Percentiles rank a stretch among this genome's conserved stretches.
These are phyloP conservation scores for Drosophila ercepeae DNA, from an alignment of 1,140 invertebrate genomes.

Conservation along the genomic window DNA sequence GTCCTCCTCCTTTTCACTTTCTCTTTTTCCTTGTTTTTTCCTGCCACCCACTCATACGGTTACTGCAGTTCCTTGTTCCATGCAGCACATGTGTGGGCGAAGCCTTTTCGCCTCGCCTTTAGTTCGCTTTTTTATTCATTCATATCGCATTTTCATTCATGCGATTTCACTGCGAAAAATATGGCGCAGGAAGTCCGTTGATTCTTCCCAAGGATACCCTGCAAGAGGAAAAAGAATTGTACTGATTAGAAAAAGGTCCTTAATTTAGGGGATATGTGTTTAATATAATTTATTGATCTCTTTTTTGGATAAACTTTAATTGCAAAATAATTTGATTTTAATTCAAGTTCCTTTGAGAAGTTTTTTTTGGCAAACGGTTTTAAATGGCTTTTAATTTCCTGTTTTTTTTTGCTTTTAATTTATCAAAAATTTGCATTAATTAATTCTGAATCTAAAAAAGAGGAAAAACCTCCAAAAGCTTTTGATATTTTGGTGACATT, in stretches of 20 bases:
- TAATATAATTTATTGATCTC: too few relatives aligned
- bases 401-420: too few relatives aligned
- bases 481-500: background rate
- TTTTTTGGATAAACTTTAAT: too few relatives aligned
- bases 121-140: slow-evolving; percentile 68
- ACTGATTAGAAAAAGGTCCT: background rate
- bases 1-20: background rate
- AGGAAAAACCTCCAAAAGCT: background rate
- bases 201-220: slow-evolving; percentile 7
- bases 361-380: too few relatives aligned
- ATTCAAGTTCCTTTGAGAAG: too few relatives aligned
- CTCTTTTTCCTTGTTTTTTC: background rate
- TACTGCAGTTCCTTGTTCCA: slow-evolving; percentile 45
- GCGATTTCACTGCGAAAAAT: slow-evolving; percentile 32
- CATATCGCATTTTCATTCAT: slow-evolving; percentile 76
- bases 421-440: too few relatives aligned
- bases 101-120: slow-evolving; percentile 11
- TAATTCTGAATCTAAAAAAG: too few relatives aligned
- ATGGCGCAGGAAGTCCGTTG: slow-evolving; percentile 5
- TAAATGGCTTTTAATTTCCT: too few relatives aligned
- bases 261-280: too few relatives aligned
- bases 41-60: slow-evolving; percentile 2
- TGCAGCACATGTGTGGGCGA: slow-evolving; percentile 16
- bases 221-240: background rate
- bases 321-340: too few relatives aligned